Conservation (phyloP, 2,113 vertebrate species). For the mouse (Mus musculus) region DNA sequence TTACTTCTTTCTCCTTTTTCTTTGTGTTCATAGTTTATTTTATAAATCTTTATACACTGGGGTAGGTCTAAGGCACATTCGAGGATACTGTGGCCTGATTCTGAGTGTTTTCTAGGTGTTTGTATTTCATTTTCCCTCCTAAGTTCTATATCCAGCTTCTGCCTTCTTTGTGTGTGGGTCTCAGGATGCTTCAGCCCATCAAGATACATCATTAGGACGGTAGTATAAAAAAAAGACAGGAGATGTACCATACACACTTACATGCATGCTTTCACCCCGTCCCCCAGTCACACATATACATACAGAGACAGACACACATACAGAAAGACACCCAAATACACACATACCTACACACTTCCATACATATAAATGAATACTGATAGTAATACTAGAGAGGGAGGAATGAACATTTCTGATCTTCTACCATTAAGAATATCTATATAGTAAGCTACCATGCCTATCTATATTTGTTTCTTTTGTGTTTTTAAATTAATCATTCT, state of each 20-base stretch:
- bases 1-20: background rate
- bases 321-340: background rate
- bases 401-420: background rate
- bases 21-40: background rate
- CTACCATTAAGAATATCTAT: background rate
- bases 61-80: background rate
- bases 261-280: background rate
- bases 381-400: background rate
- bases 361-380: rapidly evolving
- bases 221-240: background rate
- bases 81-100: background rate
- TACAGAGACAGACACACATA: background rate
- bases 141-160: background rate
- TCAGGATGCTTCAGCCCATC: background rate
- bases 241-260: no score
- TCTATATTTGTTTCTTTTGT: background rate
- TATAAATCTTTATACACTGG: background rate
- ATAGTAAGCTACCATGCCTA: background rate
- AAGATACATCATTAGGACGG: background rate
- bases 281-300: background rate
- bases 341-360: background rate
- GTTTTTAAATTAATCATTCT: no score
- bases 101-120: no score
- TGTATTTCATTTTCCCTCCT: no score
- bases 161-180: background rate